phyloP scores from a whole-genome alignment of 2,888 invertebrate genomes.

The Megamerina dolium region DNA sequence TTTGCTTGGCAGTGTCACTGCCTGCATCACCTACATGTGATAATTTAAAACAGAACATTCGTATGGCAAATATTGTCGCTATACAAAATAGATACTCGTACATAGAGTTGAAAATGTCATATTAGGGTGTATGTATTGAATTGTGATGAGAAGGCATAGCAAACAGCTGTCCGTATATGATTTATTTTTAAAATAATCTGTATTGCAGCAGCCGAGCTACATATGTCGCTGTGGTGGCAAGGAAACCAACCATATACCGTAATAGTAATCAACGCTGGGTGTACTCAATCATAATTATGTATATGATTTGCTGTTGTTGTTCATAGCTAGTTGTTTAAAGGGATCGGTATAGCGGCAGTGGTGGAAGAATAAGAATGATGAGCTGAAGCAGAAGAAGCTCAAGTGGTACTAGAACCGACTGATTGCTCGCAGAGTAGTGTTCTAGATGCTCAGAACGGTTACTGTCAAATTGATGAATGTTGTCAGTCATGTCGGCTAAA shows the following conservation, averaged over 20 bases:
- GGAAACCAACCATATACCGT: too few relatives aligned
- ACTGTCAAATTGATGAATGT: conserved; percentile 38
- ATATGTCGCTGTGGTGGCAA: background rate
- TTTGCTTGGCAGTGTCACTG: too few relatives aligned
- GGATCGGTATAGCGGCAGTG: too few relatives aligned
- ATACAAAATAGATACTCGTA: too few relatives aligned
- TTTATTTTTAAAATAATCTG: background rate
- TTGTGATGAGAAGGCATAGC: background rate
- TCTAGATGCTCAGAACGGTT: background rate
- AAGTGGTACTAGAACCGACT: too few relatives aligned
- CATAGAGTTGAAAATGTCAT: background rate
- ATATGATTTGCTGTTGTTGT: conserved; percentile 35
- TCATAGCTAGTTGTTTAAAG: background rate
- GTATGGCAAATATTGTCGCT: too few relatives aligned
- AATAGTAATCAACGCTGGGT: conserved; percentile 13
- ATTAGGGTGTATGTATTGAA: background rate
- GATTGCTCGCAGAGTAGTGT: background rate
- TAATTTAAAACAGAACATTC: conserved; percentile 38
- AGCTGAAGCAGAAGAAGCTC: too few relatives aligned
- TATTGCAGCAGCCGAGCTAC: too few relatives aligned
- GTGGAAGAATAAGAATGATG: too few relatives aligned
- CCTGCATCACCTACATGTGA: conserved; percentile 39
- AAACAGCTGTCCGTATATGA: background rate
- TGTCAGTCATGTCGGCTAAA: conserved; percentile 34
- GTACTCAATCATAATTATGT: conserved; percentile 46